phyloP scores from a whole-genome alignment of 2,113 vertebrate genomes.

The Hemibagrus wyckioides region DNA sequence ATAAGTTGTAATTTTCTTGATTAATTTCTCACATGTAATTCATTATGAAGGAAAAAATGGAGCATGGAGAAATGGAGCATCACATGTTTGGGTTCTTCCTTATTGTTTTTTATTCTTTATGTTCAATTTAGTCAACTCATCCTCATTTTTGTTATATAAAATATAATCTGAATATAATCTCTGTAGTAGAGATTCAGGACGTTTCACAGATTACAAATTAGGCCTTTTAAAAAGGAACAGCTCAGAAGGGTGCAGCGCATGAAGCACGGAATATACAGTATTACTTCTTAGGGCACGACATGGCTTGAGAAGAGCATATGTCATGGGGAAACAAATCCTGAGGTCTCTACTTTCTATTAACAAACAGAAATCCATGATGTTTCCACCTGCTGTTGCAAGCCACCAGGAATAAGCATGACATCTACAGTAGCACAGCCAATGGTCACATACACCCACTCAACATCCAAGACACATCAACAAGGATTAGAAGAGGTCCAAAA shows the following conservation, averaged over 20 bases:
- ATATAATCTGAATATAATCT: not conserved
- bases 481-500: conserved; percentile 39
- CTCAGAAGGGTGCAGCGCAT: not conserved
- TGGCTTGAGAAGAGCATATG: not conserved
- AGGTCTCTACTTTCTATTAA: not conserved
- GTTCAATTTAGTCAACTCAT: not conserved
- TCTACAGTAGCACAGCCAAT: conserved; percentile 14
- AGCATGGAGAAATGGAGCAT: not conserved
- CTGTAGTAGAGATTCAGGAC: no score
- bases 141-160: not conserved
- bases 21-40: not conserved
- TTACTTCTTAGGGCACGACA: not conserved
- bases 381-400: conserved; percentile 29
- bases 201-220: not conserved
- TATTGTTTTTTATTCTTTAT: not conserved
- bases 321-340: not conserved
- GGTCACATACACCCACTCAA: conserved; percentile 16
- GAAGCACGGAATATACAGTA: not conserved
- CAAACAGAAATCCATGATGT: not conserved
- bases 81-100: not conserved
- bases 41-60: not conserved
- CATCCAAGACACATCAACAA: conserved; percentile 28
- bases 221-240: not conserved
- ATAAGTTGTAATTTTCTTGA: not conserved
- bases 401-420: conserved; percentile 24